Evolutionary conservation across 2,888 invertebrate genomes (phyloP).

Genomic region (Spodoptera exigua): DNA sequence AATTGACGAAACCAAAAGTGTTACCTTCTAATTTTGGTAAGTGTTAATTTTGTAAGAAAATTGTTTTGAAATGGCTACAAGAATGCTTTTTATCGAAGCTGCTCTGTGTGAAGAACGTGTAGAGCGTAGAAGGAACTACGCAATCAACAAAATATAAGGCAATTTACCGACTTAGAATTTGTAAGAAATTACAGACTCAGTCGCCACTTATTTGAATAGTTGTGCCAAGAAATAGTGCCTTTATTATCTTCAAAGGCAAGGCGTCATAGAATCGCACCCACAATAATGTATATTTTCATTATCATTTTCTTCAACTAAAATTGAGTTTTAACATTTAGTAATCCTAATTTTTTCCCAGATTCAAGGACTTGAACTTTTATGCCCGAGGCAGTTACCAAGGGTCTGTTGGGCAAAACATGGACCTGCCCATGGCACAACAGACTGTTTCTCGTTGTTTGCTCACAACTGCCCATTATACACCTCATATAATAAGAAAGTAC

Average conservation of each 20-base stretch:
- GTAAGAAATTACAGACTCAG: no score
- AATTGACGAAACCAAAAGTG: no score
- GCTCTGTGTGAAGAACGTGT: no score
- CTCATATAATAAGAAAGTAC: neutral
- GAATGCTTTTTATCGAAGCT: slow-evolving; percentile 1
- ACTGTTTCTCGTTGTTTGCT: slow-evolving; percentile 3
- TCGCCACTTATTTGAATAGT: slow-evolving; percentile 3
- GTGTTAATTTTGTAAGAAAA: neutral
- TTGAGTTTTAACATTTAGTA: no score
- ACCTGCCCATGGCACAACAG: neutral
- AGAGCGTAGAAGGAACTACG: no score
- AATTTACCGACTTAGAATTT: no score
- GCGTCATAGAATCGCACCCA: slow-evolving; percentile 1
- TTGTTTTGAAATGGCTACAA: neutral
- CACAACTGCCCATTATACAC: slow-evolving; percentile 1
- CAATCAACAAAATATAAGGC: no score
- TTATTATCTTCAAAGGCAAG: slow-evolving; percentile 2
- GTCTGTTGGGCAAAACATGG: slow-evolving; percentile 3
- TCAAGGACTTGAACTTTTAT: slow-evolving; percentile 5
- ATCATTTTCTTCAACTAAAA: slow-evolving; percentile 1
- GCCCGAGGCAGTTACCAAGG: no score
- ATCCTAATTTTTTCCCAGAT: no score
- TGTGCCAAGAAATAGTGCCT: slow-evolving; percentile 3
- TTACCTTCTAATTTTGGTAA: slow-evolving; percentile 1
- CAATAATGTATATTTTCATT: neutral